These are phyloP conservation scores for Melanotaenia duboulayi DNA, from an alignment of 2,113 vertebrate species.

Conservation along the genomic window DNA sequence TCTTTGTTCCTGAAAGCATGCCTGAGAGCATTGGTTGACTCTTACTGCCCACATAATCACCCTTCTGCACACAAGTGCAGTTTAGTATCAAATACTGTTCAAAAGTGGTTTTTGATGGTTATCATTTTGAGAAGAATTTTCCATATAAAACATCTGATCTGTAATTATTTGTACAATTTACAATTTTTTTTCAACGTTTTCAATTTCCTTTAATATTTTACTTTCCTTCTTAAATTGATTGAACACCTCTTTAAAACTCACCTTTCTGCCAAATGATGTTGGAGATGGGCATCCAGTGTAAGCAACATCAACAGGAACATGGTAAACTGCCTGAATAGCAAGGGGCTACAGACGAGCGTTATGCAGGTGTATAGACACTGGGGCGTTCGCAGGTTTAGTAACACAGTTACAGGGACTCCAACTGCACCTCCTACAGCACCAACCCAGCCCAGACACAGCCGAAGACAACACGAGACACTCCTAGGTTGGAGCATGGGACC, in stretches of 20 bases:
- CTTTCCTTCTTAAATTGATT: not conserved
- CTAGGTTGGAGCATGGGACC: constrained; percentile 10
- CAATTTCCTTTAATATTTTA: too few species aligned
- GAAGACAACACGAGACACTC: constrained; percentile 76
- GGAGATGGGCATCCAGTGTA: constrained; percentile 79
- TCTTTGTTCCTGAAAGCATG: constrained; percentile 16
- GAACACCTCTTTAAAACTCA: constrained; percentile 45
- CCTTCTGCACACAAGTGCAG: constrained; percentile 18
- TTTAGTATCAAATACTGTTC: not conserved
- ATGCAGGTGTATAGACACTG: constrained; percentile 85
- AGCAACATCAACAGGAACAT: constrained; percentile 83
- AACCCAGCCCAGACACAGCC: constrained; percentile 79
- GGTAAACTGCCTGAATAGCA: constrained; percentile 85
- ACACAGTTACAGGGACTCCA: constrained; percentile 75
- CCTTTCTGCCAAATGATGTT: constrained; percentile 72
- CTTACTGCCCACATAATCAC: constrained; percentile 36
- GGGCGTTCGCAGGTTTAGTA: constrained; percentile 78
- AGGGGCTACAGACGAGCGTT: constrained; percentile 80
- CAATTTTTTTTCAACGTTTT: too few species aligned
- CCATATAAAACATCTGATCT: not conserved
- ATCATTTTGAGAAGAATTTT: not conserved
- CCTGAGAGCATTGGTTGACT: constrained; percentile 21
- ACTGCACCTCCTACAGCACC: constrained; percentile 77
- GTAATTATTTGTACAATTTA: not conserved
- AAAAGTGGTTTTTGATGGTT: not conserved